These are phyloP conservation scores for Aphaenogaster floridana DNA, from an alignment of 1,140 invertebrate species.

Conservation along the genomic window DNA sequence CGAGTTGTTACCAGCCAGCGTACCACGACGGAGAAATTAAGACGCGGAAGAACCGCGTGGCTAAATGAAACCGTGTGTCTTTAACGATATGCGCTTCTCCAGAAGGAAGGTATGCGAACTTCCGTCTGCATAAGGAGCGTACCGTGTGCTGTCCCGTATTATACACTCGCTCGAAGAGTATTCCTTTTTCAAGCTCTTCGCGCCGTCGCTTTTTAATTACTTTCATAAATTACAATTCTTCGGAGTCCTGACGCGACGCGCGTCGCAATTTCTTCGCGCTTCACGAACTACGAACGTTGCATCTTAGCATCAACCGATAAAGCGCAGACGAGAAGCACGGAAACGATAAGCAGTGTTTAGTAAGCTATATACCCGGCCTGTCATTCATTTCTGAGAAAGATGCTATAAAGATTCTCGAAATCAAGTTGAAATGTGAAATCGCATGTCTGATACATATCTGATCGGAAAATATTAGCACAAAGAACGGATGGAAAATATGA, in stretches of 20 bases:
- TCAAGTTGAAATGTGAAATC: slow-evolving; percentile 9
- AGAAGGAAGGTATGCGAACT: slow-evolving; percentile 6
- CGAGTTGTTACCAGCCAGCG: slow-evolving; percentile 47
- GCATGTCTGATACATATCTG: not conserved
- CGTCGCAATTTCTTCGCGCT: slow-evolving; percentile 13
- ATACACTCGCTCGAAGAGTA: slow-evolving; percentile 39
- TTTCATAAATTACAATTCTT: slow-evolving; percentile 54
- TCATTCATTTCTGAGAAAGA: not conserved
- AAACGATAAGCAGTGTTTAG: slow-evolving; percentile 33
- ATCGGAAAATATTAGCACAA: not conserved
- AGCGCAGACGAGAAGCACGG: not conserved
- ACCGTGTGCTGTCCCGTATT: slow-evolving; percentile 35
- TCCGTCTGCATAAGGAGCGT: slow-evolving; percentile 40
- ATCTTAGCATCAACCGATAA: slow-evolving; percentile 9
- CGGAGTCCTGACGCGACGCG: slow-evolving; percentile 8
- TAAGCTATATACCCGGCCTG: not conserved
- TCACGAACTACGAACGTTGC: not conserved
- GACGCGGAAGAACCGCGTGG: slow-evolving; percentile 53
- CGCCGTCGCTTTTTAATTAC: slow-evolving; percentile 56
- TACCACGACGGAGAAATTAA: slow-evolving; percentile 53
- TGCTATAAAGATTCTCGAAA: not conserved
- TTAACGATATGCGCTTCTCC: slow-evolving; percentile 53
- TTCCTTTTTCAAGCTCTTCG: slow-evolving; percentile 54
- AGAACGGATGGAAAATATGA: not conserved
- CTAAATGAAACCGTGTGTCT: slow-evolving; percentile 58